These are phyloP conservation scores for Ranitomeya variabilis DNA, from an alignment of 2,113 vertebrate species.

Conservation along the genomic window DNA sequence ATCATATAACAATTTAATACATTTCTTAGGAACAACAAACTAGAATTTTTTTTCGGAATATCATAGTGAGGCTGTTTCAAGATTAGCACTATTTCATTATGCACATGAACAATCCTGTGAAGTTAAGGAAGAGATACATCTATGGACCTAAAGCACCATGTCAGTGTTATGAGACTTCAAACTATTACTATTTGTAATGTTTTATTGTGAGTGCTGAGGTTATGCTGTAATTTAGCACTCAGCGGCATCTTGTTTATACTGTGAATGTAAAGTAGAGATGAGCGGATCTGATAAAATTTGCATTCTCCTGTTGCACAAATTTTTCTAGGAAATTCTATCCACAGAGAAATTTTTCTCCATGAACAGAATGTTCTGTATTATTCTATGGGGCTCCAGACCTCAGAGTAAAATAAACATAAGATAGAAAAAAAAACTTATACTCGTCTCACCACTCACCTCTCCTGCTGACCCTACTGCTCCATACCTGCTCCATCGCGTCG, in stretches of 20 bases:
- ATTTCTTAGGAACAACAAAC: neutral
- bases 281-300: too few relatives aligned
- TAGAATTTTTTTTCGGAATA: neutral
- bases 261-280: neutral
- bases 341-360: too few relatives aligned
- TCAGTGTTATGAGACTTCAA: constrained; percentile 16
- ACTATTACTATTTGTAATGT: neutral
- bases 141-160: neutral
- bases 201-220: neutral
- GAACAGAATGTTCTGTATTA: too few relatives aligned
- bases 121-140: neutral
- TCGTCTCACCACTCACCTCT: too few relatives aligned
- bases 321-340: too few relatives aligned
- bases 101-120: neutral
- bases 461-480: too few relatives aligned
- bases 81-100: neutral
- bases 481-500: too few relatives aligned
- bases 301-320: too few relatives aligned
- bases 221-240: constrained; percentile 5
- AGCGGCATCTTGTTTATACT: neutral
- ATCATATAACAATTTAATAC: neutral
- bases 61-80: neutral
- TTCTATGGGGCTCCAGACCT: too few relatives aligned
- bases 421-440: too few relatives aligned
- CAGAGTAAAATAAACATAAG: too few relatives aligned